A percentile compares a stretch with the other conserved stretches of the same genome.
phyloP scores from a whole-genome alignment of 2,113 vertebrate species.

The Dicrurus megarhynchus region DNA sequence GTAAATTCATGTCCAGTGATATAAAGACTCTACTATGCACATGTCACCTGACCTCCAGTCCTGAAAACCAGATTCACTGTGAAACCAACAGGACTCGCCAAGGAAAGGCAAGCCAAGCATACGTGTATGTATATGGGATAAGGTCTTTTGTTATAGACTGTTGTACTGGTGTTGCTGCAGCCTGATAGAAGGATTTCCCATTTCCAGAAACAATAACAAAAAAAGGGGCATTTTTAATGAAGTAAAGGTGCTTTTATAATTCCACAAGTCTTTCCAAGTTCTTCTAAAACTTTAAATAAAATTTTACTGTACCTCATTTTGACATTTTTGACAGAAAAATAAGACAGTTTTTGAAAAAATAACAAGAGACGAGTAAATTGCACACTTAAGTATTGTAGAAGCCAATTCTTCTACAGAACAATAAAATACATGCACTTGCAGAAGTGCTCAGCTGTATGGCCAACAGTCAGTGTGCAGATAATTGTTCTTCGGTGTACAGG shows the following conservation, averaged over 20 bases:
- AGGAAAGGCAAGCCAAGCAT: background rate
- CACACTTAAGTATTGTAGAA: background rate
- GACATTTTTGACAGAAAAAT: slow-evolving; percentile 1
- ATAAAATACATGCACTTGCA: background rate
- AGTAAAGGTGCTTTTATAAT: background rate
- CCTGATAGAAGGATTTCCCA: background rate
- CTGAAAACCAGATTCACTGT: background rate
- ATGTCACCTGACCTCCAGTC: background rate
- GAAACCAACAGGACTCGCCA: background rate
- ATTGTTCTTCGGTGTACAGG: background rate
- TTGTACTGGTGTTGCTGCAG: background rate
- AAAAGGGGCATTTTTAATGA: background rate
- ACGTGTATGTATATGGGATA: fast-evolving
- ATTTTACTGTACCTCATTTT: background rate
- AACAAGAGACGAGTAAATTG: background rate
- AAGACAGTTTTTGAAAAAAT: background rate
- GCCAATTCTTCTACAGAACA: background rate
- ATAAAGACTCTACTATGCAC: background rate
- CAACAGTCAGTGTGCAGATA: background rate
- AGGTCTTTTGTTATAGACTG: background rate
- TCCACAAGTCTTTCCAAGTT: background rate
- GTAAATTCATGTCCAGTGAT: background rate
- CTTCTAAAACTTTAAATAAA: background rate
- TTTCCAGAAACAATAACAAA: background rate
- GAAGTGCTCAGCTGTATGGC: background rate